Conservation (phyloP, 2,888 invertebrate species). For the Silvanus unidentatus region DNA sequence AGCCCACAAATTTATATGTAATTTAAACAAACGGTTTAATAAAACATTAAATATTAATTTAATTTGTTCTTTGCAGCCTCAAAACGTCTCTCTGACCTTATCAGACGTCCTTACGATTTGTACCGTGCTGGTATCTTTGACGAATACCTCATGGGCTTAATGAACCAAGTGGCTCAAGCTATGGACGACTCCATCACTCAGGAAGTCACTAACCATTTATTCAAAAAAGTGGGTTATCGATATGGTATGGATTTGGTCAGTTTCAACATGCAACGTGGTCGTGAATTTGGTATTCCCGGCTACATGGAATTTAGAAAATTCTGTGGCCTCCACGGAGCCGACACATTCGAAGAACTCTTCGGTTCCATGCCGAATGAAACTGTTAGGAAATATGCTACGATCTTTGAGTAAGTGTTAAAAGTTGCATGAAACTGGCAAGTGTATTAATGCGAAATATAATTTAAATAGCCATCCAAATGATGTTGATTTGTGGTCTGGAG, state of each 20-base stretch:
- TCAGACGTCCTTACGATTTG: constrained; percentile 82
- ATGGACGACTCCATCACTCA: constrained; percentile 92
- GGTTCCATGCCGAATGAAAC: constrained; percentile 88
- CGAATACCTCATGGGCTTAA: constrained; percentile 86
- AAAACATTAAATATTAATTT: not conserved
- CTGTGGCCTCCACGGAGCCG: constrained; percentile 76
- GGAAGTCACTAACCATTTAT: constrained; percentile 86
- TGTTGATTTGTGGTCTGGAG: constrained; percentile 92
- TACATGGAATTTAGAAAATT: constrained; percentile 91
- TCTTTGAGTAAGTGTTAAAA: constrained; percentile 66
- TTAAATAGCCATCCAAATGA: constrained; percentile 73
- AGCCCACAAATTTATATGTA: constrained; percentile 89
- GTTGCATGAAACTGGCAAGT: no score
- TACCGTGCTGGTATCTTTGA: constrained; percentile 87
- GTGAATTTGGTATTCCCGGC: constrained; percentile 86
- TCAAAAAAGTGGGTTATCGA: constrained; percentile 68
- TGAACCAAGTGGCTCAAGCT: constrained; percentile 91
- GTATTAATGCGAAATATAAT: no score
- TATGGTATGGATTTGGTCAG: constrained; percentile 83
- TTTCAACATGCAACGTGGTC: constrained; percentile 88
- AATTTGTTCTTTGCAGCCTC: constrained; percentile 56
- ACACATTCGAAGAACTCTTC: constrained; percentile 72
- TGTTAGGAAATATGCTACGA: constrained; percentile 71
- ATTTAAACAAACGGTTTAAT: constrained; percentile 4
- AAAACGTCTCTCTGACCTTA: constrained; percentile 79